phyloP scores from a whole-genome alignment of 2,888 invertebrate genomes.

The Nesidiocoris tenuis region DNA sequence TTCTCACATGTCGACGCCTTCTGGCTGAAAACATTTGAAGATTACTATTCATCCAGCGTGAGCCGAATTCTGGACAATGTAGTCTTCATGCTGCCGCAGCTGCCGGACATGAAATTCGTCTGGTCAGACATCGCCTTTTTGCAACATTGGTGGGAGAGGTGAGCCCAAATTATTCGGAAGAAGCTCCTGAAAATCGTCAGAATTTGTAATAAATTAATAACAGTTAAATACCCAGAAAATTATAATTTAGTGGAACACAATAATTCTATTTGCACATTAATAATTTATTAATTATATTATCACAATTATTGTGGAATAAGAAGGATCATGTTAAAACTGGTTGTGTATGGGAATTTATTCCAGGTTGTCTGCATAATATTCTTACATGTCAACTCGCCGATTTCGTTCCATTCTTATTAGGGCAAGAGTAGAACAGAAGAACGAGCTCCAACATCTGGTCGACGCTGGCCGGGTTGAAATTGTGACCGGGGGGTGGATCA shows the following conservation, averaged over 20 bases:
- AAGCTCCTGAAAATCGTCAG: too few relatives aligned
- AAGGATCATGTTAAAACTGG: too few relatives aligned
- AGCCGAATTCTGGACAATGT: conserved; percentile 44
- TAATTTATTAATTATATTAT: too few relatives aligned
- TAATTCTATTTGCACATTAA: too few relatives aligned
- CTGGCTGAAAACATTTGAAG: conserved; percentile 45
- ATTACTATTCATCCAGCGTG: conserved; percentile 42
- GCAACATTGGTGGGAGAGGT: conserved; percentile 47
- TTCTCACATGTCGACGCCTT: conserved; percentile 46
- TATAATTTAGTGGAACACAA: too few relatives aligned
- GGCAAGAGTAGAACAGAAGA: conserved; percentile 1
- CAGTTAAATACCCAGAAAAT: too few relatives aligned
- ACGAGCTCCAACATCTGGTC: conserved; percentile 28
- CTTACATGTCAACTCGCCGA: too few relatives aligned
- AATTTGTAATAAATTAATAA: too few relatives aligned
- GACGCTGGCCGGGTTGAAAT: conserved; percentile 42
- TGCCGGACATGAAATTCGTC: conserved; percentile 46
- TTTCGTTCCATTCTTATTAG: conserved; percentile 21
- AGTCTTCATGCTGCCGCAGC: conserved; percentile 18
- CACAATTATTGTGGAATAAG: too few relatives aligned
- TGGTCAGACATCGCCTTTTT: conserved; percentile 48
- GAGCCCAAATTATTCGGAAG: neutral
- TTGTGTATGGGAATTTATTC: too few relatives aligned
- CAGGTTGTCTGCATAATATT: too few relatives aligned
- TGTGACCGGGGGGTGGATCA: conserved; percentile 46